A percentile compares a stretch with the other conserved stretches of the same genome.
Evolutionary conservation across 2,888 invertebrate species (phyloP).

Genomic region (Diarsia brunnea): DNA sequence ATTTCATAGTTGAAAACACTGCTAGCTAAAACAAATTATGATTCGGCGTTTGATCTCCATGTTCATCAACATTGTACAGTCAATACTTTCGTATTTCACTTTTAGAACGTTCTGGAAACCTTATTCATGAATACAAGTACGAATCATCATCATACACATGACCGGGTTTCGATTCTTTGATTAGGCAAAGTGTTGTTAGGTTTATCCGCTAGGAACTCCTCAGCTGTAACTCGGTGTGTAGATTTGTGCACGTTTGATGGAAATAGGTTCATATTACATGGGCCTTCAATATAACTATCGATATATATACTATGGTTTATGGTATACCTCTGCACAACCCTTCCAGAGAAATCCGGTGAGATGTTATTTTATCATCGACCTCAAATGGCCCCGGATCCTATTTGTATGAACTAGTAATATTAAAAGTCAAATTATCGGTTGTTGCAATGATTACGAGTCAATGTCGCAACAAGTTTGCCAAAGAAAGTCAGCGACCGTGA

Average conservation of each 20-base stretch:
- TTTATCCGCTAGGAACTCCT: not conserved
- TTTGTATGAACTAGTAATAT: conserved; percentile 37
- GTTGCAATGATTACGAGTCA: conserved; percentile 56
- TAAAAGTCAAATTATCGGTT: conserved; percentile 43
- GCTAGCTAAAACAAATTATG: conserved; percentile 3
- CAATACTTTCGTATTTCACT: conserved; percentile 12
- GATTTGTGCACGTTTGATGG: not conserved
- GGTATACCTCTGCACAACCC: not conserved
- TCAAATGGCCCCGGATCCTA: conserved; percentile 38
- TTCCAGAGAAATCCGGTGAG: not conserved
- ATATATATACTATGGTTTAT: not conserved
- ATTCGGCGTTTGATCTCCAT: not conserved
- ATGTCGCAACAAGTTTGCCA: conserved; percentile 62
- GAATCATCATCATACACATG: not conserved
- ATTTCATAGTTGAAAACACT: conserved; percentile 16
- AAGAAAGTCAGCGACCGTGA: conserved; percentile 65
- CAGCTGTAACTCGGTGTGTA: not conserved
- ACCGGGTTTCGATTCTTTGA: not conserved
- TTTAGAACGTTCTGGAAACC: conserved; percentile 4
- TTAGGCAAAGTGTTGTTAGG: not conserved
- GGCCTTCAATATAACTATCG: not conserved
- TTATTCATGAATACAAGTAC: not conserved
- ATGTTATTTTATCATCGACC: not conserved
- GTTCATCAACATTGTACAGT: not conserved
- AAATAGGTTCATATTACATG: not conserved